A percentile compares a stretch with the other conserved stretches of the same genome.
phyloP scores from a whole-genome alignment of 1,140 invertebrate species.

The Brachionus manjavacas region DNA sequence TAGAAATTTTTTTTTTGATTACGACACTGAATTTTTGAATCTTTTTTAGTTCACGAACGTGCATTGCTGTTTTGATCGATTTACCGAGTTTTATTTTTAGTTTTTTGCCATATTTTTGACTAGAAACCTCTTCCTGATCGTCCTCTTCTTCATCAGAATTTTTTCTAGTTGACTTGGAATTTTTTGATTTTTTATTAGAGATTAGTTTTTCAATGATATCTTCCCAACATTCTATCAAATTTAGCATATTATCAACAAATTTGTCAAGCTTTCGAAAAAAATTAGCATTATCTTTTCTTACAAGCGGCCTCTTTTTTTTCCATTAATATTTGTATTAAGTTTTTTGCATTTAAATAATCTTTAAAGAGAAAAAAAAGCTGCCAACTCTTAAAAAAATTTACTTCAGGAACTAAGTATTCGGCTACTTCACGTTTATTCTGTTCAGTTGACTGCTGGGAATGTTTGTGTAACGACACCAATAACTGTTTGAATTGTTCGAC shows the following conservation, averaged over 20 bases:
- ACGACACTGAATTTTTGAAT: conserved; percentile 2
- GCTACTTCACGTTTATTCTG: conserved; percentile 10
- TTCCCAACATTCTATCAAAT: conserved; percentile 4
- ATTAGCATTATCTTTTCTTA: not conserved
- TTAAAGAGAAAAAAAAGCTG: not conserved
- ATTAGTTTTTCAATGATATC: not conserved
- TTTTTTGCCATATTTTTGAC: not conserved
- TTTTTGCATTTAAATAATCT: not conserved
- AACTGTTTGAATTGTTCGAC: conserved; percentile 27
- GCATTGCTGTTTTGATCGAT: conserved; percentile 1
- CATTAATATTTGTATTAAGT: not conserved
- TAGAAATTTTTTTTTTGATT: not conserved
- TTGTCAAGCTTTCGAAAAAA: not conserved
- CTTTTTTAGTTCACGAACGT: not conserved
- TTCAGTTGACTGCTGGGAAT: not conserved
- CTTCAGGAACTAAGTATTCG: conserved; percentile 7
- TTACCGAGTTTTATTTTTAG: not conserved
- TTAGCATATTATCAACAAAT: not conserved
- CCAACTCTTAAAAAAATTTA: not conserved
- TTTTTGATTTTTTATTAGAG: not conserved
- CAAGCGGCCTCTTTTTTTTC: no score
- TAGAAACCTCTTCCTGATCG: not conserved
- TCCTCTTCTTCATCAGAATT: not conserved
- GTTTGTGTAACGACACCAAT: not conserved
- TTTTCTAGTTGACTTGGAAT: not conserved